These are phyloP conservation scores for Ditula angustiorana DNA, from an alignment of 2,888 invertebrate genomes.

Conservation along the genomic window DNA sequence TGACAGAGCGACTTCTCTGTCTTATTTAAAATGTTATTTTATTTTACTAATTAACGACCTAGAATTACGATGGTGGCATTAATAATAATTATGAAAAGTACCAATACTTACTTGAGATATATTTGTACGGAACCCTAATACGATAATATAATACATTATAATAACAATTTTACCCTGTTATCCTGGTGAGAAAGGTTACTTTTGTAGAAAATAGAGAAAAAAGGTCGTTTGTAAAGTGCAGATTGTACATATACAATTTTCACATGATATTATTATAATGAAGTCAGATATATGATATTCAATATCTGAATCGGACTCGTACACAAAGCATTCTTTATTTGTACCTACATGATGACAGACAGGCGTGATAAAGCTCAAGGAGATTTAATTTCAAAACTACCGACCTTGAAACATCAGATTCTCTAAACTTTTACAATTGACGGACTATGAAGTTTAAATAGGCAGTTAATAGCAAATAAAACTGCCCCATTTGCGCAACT, in stretches of 20 bases:
- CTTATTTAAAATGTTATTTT: constrained; percentile 26
- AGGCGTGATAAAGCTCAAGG: constrained; percentile 64
- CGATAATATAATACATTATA: too few species aligned
- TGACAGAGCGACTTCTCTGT: constrained; percentile 4
- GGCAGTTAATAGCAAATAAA: constrained; percentile 55
- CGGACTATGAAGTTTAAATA: constrained; percentile 56
- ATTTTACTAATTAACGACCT: constrained; percentile 22
- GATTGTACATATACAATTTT: background rate
- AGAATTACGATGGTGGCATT: too few species aligned
- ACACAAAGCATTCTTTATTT: constrained; percentile 43
- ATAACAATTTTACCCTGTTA: too few species aligned
- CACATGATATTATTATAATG: background rate
- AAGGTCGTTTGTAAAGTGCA: background rate
- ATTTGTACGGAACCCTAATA: too few species aligned
- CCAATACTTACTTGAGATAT: too few species aligned
- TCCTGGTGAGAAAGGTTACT: background rate
- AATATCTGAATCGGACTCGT: background rate
- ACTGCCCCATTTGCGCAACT: constrained; percentile 29
- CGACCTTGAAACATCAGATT: constrained; percentile 73
- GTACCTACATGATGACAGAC: constrained; percentile 38
- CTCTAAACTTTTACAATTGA: constrained; percentile 75
- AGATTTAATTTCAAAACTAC: constrained; percentile 70
- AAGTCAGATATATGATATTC: constrained; percentile 1
- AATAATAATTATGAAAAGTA: too few species aligned
- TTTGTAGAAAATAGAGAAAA: too few species aligned